Evolutionary conservation across 2,888 invertebrate species (phyloP), one percentile per base, ranked within the genome.

Genomic region (Dryobotodes eremita): DNA sequence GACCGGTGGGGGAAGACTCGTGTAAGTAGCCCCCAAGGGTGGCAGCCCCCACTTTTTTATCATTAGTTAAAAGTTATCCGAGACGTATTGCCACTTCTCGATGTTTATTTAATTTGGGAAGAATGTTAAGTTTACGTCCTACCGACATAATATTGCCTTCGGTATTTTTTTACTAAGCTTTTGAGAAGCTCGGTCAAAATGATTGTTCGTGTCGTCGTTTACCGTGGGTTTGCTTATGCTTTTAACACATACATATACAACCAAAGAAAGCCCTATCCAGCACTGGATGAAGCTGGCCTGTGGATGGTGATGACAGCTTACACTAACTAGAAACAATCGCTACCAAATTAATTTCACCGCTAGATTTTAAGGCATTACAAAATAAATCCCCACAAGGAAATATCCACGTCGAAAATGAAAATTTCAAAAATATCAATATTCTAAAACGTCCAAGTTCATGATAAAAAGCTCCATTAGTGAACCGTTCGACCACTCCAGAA

Each of bases 31-130:
- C 75, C 46, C 31, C 62, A 0, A 20, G 69, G 42, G 53, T 20
- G 61, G 48, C 3, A 20, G 20, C 23, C 23, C 17, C 15, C 23
- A 0, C 65, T 69, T 82, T 75, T 76, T 75, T 80, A 77, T 78
- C 68, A 82, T 79, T 77, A 80, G 76, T 79, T 59, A 50, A 72
- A 84, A 80, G 73, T 74, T 76, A 86, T 86, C 53, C 70, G 76
- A 78, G 62, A 71, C 36, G 48, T 65, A 64, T 71, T 66, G 53
- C 59, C 55, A 73, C 64, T 65, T 68, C 26, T 66, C 10, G 15
- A 55, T 71, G 36, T 66, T 66, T 71, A 42, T 74, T 71, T 46
- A 71, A 62, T 68, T 75, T 26, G 31, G 23, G 75, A 36, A 55
- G 46, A 68, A 57, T 31, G 17, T 53, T 5, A 36, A 55, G 23